Base-by-base conservation (phyloP, 2,797 vertebrate genomes). In the Micromesistius poutassou region DNA sequence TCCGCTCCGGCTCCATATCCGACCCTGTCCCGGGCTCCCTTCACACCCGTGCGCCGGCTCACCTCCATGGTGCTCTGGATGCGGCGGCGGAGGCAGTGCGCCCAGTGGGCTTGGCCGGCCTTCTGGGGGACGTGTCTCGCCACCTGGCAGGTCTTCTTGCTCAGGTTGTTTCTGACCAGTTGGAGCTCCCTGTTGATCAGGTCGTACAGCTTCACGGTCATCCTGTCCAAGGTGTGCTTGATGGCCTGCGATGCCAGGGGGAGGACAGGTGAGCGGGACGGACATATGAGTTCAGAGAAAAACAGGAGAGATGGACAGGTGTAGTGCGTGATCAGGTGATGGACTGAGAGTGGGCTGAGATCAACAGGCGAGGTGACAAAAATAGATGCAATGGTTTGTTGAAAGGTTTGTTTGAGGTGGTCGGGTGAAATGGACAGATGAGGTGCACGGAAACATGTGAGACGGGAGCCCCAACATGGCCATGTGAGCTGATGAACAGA, bases 1-100 rank as follows among this genome's bases (percentile, higher is more conserved):
- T 42, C 40, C 14, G 40, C 46, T 50, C 19, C 46, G 6, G 46
- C 46, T 22, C 55, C 55, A 19, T 19, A 9, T 25, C 22, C 55
- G n/a, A n/a, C 55, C 22, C 55, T 19, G 4, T 3, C 55, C 5
- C 55, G 2, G 55, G 55, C 55, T 2, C 55, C 50, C 9, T 13
- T 13, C 30, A 35, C 3, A 55, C n/a, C 46, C 28, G 19, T 25
- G 9, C 31, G 73, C 10, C 0, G 1, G 77, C 93, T 83, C 77
- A 97, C 97, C 88, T 94, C 88, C 92, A 95, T 92, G 25, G 92
- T 88, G 28, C 87, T 88, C 46, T 94, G 91, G 0, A 96, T 85
- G 35, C 93, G 92, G 0, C 87, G 85, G 31, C 82, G 93, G 13
- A 96, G 89, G 14, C 90, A 86, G 0, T 83, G 91, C 4, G 88